These are phyloP conservation scores for Aphaenogaster rudis DNA, from an alignment of 1,140 invertebrate genomes.

Conservation along the genomic window DNA sequence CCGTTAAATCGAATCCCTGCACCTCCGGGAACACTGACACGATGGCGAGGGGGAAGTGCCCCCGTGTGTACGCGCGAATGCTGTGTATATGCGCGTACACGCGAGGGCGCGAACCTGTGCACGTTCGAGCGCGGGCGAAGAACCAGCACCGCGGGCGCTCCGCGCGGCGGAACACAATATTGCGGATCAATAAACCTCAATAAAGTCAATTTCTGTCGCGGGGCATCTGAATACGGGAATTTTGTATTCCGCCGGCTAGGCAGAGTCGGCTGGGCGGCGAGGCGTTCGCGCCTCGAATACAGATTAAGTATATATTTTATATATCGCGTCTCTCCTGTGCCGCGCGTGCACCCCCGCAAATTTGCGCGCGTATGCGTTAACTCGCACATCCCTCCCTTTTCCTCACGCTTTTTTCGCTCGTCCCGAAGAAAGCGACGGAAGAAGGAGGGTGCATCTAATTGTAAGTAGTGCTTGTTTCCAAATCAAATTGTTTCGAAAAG, in stretches of 20 bases:
- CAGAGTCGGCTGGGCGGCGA: conserved; percentile 80
- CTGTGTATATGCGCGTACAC: background rate
- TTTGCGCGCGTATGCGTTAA: conserved; percentile 24
- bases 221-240: conserved; percentile 86
- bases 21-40: conserved; percentile 24
- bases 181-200: conserved; percentile 87
- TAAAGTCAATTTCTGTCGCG: conserved; percentile 87
- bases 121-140: conserved; percentile 29
- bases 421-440: conserved; percentile 46
- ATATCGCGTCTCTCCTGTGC: conserved; percentile 41
- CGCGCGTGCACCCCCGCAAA: background rate
- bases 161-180: conserved; percentile 83
- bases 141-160: conserved; percentile 36
- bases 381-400: background rate
- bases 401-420: background rate
- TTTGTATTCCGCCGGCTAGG: conserved; percentile 85
- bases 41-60: background rate
- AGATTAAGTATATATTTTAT: conserved; percentile 85
- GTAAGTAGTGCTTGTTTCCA: background rate
- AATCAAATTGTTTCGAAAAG: conserved; percentile 25
- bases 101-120: conserved; percentile 31
- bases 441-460: conserved; percentile 6
- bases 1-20: conserved; percentile 47
- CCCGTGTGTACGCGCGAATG: background rate
- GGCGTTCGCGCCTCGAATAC: conserved; percentile 84